A percentile compares a stretch with the other conserved stretches of the same genome.
Evolutionary conservation across 2,113 vertebrate species (phyloP).

Genomic region (Triplophysa rosa): DNA sequence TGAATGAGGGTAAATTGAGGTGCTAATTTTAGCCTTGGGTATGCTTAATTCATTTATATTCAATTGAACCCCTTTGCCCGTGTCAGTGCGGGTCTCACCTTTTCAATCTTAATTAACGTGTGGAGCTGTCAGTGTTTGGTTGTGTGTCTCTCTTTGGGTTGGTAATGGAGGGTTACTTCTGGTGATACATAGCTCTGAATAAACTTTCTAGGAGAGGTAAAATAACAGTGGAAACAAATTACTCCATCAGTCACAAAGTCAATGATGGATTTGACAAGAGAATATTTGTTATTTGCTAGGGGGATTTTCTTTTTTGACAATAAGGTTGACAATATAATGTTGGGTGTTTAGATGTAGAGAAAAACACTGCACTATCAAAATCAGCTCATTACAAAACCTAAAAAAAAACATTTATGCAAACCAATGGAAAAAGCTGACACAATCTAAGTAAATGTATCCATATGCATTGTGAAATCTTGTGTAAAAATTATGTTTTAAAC

Average conservation of each 20-base stretch:
- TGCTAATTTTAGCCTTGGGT: slow-evolving; percentile 10
- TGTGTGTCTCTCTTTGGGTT: neutral
- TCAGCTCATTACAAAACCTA: too few species aligned
- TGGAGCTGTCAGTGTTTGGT: neutral
- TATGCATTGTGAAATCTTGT: too few species aligned
- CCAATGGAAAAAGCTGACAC: too few species aligned
- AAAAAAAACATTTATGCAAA: too few species aligned
- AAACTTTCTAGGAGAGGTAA: neutral
- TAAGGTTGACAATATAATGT: too few species aligned
- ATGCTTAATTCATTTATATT: slow-evolving; percentile 20
- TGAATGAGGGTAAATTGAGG: neutral
- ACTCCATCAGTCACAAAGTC: neutral
- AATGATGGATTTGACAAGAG: neutral
- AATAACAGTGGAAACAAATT: neutral
- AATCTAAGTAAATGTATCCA: too few species aligned
- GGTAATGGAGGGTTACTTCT: neutral
- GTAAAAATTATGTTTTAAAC: too few species aligned
- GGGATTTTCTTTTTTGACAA: too few species aligned
- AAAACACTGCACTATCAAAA: too few species aligned
- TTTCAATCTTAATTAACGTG: slow-evolving; percentile 12
- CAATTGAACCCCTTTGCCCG: neutral
- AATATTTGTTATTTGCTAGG: neutral
- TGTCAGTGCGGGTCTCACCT: neutral
- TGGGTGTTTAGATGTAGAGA: too few species aligned
- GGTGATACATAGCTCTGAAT: slow-evolving; percentile 1